phyloP scores from a whole-genome alignment of 2,888 invertebrate genomes.

The Hypena proboscidalis region DNA sequence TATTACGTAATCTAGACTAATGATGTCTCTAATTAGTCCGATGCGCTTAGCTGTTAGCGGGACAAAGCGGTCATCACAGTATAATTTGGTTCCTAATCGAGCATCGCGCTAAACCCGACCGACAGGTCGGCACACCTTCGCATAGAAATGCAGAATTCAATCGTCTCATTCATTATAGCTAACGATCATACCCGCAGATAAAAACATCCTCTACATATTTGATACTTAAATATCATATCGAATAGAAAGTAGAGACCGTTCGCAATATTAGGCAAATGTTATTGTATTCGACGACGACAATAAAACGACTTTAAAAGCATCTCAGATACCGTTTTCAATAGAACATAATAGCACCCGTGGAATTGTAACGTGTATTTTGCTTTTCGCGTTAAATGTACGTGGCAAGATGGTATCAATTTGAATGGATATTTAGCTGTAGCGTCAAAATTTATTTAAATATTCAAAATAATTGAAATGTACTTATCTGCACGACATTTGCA shows the following conservation, averaged over 20 bases:
- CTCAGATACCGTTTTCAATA: background rate
- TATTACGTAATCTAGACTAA: conserved; percentile 37
- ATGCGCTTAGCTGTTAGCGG: conserved; percentile 25
- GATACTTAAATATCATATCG: conserved; percentile 16
- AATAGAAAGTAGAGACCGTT: conserved; percentile 26
- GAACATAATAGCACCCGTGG: no score
- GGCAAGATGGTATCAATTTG: no score
- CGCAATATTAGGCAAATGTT: conserved; percentile 5
- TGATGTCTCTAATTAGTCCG: conserved; percentile 41
- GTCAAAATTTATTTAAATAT: conserved; percentile 23
- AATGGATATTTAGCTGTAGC: background rate
- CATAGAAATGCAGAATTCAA: conserved; percentile 27
- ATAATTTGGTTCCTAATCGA: conserved; percentile 49
- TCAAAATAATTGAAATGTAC: conserved; percentile 27
- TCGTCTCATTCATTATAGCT: conserved; percentile 20
- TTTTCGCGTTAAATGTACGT: no score
- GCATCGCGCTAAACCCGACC: conserved; percentile 45
- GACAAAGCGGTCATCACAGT: conserved; percentile 53
- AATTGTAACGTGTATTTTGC: no score
- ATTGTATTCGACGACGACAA: conserved; percentile 15
- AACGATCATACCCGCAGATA: conserved; percentile 18
- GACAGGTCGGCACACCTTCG: conserved; percentile 44
- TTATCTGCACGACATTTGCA: conserved; percentile 34
- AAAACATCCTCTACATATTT: conserved; percentile 26
- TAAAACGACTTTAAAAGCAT: background rate